These are phyloP conservation scores for Oceanodroma tethys DNA, from an alignment of 2,113 vertebrate species.

Conservation along the genomic window DNA sequence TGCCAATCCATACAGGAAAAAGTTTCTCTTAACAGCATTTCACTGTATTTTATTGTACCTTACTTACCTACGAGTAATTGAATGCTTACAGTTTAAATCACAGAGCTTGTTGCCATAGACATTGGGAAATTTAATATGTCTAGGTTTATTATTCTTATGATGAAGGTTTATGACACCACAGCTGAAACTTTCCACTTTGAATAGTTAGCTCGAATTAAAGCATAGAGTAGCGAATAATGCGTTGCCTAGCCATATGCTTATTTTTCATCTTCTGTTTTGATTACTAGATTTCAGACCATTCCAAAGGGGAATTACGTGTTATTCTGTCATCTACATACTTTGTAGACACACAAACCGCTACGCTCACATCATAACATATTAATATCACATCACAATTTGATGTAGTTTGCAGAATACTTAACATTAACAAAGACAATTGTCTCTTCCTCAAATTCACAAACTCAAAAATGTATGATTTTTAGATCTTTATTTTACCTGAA, in stretches of 20 bases:
- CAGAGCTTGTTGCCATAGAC: neutral
- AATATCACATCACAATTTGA: neutral
- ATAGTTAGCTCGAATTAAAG: constrained; percentile 15
- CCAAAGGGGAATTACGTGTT: neutral
- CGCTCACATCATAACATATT: neutral
- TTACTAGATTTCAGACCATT: neutral
- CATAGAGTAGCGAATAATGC: neutral
- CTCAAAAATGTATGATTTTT: neutral
- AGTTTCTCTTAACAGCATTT: neutral
- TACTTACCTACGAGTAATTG: neutral
- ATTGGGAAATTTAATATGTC: neutral
- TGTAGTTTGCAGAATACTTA: neutral
- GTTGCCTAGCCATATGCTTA: neutral
- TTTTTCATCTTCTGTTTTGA: neutral
- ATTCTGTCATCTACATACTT: neutral
- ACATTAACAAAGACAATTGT: neutral
- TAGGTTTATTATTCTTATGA: neutral
- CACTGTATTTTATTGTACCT: neutral
- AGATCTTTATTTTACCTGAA: neutral
- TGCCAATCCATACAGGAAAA: neutral
- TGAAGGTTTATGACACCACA: neutral
- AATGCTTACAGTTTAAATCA: neutral
- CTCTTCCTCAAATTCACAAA: neutral
- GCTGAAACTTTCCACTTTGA: neutral
- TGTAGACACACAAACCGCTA: neutral